phyloP scores from a whole-genome alignment of 1,140 invertebrate species.

The Hyles euphorbiae region DNA sequence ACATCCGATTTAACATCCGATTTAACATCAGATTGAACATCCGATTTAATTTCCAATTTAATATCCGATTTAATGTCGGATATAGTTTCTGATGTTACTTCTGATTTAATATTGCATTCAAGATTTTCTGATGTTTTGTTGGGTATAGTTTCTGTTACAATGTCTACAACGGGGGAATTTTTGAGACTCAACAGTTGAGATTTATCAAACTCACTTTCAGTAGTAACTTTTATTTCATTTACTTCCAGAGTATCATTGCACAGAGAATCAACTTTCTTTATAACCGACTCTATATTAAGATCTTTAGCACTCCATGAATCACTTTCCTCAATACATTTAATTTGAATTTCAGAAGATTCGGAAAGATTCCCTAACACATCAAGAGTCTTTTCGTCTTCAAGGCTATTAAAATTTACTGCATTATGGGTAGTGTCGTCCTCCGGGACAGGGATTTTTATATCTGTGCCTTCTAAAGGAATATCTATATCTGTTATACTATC shows the following conservation, averaged over 20 bases:
- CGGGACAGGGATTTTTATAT: too few species aligned
- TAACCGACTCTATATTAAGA: constrained; percentile 86
- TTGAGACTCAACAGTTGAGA: too few species aligned
- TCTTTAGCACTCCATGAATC: constrained; percentile 87
- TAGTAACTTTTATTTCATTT: constrained; percentile 18
- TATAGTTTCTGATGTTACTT: background rate
- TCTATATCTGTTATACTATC: constrained; percentile 1
- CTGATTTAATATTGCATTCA: background rate
- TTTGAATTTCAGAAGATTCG: constrained; percentile 35
- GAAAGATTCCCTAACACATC: constrained; percentile 20
- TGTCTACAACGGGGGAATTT: too few species aligned
- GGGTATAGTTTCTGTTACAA: too few species aligned
- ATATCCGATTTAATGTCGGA: constrained; percentile 22
- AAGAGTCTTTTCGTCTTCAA: constrained; percentile 6
- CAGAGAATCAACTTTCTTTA: constrained; percentile 83
- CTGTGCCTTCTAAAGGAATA: too few species aligned
- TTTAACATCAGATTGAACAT: too few species aligned
- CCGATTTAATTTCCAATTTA: background rate
- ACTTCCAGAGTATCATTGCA: constrained; percentile 46
- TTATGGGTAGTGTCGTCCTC: too few species aligned
- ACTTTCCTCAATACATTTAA: constrained; percentile 78
- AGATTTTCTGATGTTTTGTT: too few species aligned
- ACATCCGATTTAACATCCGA: too few species aligned
- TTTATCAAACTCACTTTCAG: too few species aligned
- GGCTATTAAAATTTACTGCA: background rate